Percentiles rank a stretch among this genome's conserved stretches.
These are phyloP conservation scores for Thymallus thymallus DNA, from an alignment of 2,113 vertebrate genomes.

Conservation along the genomic window DNA sequence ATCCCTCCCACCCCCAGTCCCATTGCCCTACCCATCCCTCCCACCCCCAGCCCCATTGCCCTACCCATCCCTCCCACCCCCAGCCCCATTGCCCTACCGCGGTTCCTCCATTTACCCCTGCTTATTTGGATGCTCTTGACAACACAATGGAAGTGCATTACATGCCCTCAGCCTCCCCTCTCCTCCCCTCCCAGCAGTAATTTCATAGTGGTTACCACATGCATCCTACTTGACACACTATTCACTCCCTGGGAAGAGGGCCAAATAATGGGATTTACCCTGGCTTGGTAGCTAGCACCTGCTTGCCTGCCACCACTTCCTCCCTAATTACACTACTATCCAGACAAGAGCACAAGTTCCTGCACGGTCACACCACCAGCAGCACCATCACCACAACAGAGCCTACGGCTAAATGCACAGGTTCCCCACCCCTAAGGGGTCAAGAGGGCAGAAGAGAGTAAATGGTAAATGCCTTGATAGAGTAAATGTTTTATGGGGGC, in stretches of 20 bases:
- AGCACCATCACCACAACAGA: slow-evolving; percentile 21
- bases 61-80: no score
- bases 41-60: not conserved
- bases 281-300: slow-evolving; percentile 48
- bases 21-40: not conserved
- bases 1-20: no score
- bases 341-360: slow-evolving; percentile 26
- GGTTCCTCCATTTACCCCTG: slow-evolving; percentile 69
- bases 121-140: slow-evolving; percentile 81
- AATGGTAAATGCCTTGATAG: slow-evolving; percentile 21
- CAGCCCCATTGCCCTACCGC: slow-evolving; percentile 18
- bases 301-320: slow-evolving; percentile 38
- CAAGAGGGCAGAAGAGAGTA: slow-evolving; percentile 28
- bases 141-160: slow-evolving; percentile 80
- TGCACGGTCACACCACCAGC: slow-evolving; percentile 1
- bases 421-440: slow-evolving; percentile 1
- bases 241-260: slow-evolving; percentile 75
- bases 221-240: slow-evolving; percentile 82
- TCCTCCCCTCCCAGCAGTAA: slow-evolving; percentile 69
- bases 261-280: slow-evolving; percentile 80
- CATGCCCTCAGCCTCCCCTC: slow-evolving; percentile 61
- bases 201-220: slow-evolving; percentile 80
- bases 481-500: not conserved
- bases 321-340: slow-evolving; percentile 48
- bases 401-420: slow-evolving; percentile 31